Evolutionary conservation across 2,888 invertebrate genomes (phyloP), one percentile per base, ranked within the genome.

Genomic region (Ormyrus pomaceus): DNA sequence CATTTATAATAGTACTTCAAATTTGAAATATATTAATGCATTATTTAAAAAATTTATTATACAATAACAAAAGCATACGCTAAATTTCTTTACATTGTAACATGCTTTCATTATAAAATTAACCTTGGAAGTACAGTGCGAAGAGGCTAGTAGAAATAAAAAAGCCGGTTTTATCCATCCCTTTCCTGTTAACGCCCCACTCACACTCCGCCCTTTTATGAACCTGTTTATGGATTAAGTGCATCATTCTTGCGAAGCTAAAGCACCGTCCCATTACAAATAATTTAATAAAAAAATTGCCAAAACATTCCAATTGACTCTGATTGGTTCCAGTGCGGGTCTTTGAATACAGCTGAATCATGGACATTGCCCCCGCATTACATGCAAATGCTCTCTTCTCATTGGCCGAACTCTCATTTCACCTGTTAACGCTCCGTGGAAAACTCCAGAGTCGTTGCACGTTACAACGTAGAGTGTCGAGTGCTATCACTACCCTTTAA

Each of bases 291-390:
- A 58, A 59, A 71, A 13, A 50, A 65, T 77, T 71, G 65, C 64
- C 64, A 64, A 69, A 62, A 77, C 61, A 70, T 50, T 4, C 45
- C 59, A 70, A 70, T 70, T 70, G 48, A 71, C 56, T 69, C 65
- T 58, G 56, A 77, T 77, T 71, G n/a, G 51, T 56, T 58, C 65
- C n/a, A 64, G 56, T 59, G 46, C 51, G 45, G 45, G 34, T 6
- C 51, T 56, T 50, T 50, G 62, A 56, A 64, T 34, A 45, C n/a
- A 45, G 13, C 48, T 56, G 34, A 77, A 13, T 48, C 51, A 65
- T 45, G 58, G 50, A 58, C 75, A 53, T 53, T 75, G 75, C 75
- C 75, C 75, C 34, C 11, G n/a, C 34, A 46, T 46, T 55, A 55
- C 53, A 55, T 64, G 55, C 62, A 55, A 72, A 72, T 72, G 10